Conservation (phyloP, 2,113 vertebrate species). For the Brachyhypopomus occidentalis region DNA sequence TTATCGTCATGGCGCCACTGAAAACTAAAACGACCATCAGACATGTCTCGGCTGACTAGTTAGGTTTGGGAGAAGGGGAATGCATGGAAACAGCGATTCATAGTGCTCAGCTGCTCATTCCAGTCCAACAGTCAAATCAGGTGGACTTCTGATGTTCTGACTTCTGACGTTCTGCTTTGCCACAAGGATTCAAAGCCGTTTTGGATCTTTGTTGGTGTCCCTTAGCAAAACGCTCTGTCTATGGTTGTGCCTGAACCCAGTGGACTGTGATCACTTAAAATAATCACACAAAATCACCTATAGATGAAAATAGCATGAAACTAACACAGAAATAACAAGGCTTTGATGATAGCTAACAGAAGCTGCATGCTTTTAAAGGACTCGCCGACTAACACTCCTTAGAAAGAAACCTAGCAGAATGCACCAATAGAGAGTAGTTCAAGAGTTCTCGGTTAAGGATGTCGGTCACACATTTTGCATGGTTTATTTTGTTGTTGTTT, state of each 20-base stretch:
- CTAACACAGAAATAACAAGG: not conserved
- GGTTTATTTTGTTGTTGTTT: not conserved
- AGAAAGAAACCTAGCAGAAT: constrained; percentile 7
- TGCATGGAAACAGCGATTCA: not conserved
- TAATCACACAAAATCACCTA: constrained; percentile 42
- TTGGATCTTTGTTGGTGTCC: constrained; percentile 23
- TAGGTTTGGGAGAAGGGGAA: not conserved
- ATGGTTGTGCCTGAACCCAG: constrained; percentile 47
- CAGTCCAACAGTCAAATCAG: not conserved
- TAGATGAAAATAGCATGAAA: constrained; percentile 48
- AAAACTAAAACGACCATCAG: no score
- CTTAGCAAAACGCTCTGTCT: constrained; percentile 56
- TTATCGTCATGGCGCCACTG: no score
- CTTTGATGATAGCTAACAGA: constrained; percentile 37
- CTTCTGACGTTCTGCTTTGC: not conserved
- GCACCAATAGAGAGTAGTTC: not conserved
- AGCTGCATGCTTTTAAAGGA: constrained; percentile 44
- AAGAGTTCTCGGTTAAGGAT: not conserved
- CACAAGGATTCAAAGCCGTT: constrained; percentile 5
- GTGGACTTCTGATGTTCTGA: not conserved
- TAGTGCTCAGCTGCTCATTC: not conserved
- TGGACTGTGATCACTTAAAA: not conserved
- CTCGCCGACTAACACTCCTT: constrained; percentile 19
- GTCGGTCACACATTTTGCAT: constrained; percentile 14
- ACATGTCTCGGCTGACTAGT: no score